Evolutionary conservation across 2,797 vertebrate genomes (phyloP), one percentile per base, ranked within the genome.

Genomic region (Holocentrus rufus): DNA sequence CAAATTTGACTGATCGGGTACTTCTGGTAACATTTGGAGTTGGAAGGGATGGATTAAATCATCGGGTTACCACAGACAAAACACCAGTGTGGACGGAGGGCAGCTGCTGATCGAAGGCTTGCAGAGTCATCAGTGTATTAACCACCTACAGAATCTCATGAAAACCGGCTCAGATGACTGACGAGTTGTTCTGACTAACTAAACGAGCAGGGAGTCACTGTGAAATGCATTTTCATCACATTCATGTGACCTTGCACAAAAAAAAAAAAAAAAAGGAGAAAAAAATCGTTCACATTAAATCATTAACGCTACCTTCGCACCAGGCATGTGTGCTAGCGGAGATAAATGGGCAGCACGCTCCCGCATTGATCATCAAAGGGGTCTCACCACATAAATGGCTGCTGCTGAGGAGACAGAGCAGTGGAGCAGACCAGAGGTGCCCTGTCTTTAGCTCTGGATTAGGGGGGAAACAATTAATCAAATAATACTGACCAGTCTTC

Each of bases 321-420:
- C 65, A 22, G 84, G 84, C 85, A 85, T 83, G 68, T 84, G 85
- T 79, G 59, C 82, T 89, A 80, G 74, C 82, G 64, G 76, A 77
- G 83, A 90, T 88, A 77, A 91, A 92, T 89, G 81, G 66, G 72
- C 77, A 47, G 65, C 73, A 57, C 25, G 56, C 31, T 80, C 70
- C 62, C 75, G 75, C 87, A 89, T 88, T 86, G 87, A 92, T 91
- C 86, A 89, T 88, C 39, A 3, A 59, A 47, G 36, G 58, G 39
- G 50, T 81, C 69, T 85, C 76, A 83, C 80, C 70, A 57, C 76
- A 87, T 73, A 82, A 72, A 69, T 42, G 74, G 65, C 74, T 83
- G 81, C 82, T 69, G 83, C 81, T 63, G 68, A 81, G 62, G 55
- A 85, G 54, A 85, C 66, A 74, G 74, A 65, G 44, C 69, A 46